Conservation (phyloP, 2,797 vertebrate species). For the Catharus ustulatus region DNA sequence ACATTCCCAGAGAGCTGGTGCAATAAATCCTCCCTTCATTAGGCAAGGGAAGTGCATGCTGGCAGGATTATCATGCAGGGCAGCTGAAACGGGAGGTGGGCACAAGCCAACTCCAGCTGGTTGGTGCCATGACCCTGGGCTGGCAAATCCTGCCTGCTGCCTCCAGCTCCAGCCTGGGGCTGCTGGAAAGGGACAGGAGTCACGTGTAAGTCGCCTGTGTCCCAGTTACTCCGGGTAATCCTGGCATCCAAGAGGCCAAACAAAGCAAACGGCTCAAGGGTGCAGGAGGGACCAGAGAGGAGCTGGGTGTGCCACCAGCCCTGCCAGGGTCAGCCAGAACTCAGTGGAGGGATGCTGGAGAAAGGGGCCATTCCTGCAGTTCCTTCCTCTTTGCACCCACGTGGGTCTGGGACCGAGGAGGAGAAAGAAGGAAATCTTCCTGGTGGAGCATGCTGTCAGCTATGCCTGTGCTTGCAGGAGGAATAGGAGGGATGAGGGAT, state of each 20-base stretch:
- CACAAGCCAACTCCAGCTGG: constrained; percentile 25
- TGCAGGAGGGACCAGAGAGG: neutral
- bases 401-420: rapidly evolving
- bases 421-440: neutral
- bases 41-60: neutral
- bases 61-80: constrained; percentile 30
- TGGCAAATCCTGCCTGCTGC: constrained; percentile 25
- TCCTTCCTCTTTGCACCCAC: neutral
- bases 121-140: neutral
- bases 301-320: neutral
- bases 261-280: neutral
- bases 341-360: neutral
- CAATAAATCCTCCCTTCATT: constrained; percentile 62
- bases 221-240: neutral
- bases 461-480: neutral
- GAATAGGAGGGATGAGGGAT: neutral
- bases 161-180: neutral
- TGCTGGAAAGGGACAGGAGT: neutral
- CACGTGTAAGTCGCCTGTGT: neutral
- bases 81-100: neutral
- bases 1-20: neutral
- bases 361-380: neutral
- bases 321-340: neutral
- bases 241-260: neutral
- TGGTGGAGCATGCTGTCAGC: neutral